phyloP scores from a whole-genome alignment of 1,140 invertebrate genomes.

The Dreissena polymorpha region DNA sequence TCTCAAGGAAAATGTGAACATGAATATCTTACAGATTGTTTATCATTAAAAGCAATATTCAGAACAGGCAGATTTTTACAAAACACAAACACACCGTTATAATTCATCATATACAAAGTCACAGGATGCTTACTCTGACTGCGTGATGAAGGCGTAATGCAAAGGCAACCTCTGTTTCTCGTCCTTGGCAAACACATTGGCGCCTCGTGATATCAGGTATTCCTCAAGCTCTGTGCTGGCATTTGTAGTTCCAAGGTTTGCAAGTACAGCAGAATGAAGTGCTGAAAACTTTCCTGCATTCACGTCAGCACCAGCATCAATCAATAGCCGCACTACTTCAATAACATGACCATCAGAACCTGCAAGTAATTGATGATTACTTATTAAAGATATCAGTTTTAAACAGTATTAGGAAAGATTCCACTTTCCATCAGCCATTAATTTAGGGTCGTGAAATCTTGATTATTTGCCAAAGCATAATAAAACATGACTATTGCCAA shows the following conservation, averaged over 20 bases:
- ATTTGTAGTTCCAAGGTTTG: conserved; percentile 75
- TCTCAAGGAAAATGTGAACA: too few relatives aligned
- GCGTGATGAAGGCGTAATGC: conserved; percentile 81
- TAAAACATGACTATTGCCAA: too few relatives aligned
- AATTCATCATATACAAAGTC: neutral
- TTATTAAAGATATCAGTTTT: neutral
- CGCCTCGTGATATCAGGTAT: conserved; percentile 69
- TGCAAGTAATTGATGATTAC: conserved; percentile 27
- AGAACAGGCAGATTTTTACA: too few relatives aligned
- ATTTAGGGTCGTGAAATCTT: too few relatives aligned
- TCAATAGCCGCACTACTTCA: conserved; percentile 63
- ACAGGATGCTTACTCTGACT: conserved; percentile 47
- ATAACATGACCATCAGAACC: conserved; percentile 63
- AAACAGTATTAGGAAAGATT: neutral
- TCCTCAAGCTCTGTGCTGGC: conserved; percentile 74
- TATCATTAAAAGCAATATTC: too few relatives aligned
- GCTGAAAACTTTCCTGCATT: conserved; percentile 68
- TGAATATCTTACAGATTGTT: too few relatives aligned
- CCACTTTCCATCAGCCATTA: neutral
- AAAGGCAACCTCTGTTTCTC: conserved; percentile 70
- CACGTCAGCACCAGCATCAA: conserved; percentile 68
- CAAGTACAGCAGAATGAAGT: conserved; percentile 76
- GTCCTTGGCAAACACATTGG: conserved; percentile 71
- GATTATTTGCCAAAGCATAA: neutral
- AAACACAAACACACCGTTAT: too few relatives aligned